A percentile compares a stretch with the other conserved stretches of the same genome.
Conservation (phyloP, 2,888 invertebrate genomes). For the Dryobotodes eremita region DNA sequence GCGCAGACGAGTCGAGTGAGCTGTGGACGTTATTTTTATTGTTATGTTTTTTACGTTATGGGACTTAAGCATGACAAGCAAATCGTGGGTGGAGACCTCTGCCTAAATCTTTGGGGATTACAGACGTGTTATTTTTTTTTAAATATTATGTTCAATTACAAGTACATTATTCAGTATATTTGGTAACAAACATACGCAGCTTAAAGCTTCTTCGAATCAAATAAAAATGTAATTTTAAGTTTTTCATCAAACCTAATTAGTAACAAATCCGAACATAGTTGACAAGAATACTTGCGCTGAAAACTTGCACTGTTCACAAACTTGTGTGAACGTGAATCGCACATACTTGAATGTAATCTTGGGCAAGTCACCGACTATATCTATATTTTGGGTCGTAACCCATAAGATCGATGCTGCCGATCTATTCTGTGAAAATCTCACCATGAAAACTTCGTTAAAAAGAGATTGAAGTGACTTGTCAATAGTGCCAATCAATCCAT, state of each 20-base stretch:
- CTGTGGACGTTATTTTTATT: not conserved
- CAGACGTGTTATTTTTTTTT: not conserved
- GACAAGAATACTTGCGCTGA: slow-evolving; percentile 1
- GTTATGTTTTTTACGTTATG: not conserved
- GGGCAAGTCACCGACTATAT: not conserved
- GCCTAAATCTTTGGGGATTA: not conserved
- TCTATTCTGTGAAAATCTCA: too few relatives aligned
- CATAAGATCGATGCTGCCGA: too few relatives aligned
- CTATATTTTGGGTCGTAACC: too few relatives aligned
- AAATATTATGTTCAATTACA: not conserved
- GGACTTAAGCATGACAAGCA: too few relatives aligned
- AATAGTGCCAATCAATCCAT: too few relatives aligned
- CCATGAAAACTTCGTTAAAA: too few relatives aligned
- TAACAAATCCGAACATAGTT: slow-evolving; percentile 1
- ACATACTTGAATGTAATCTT: slow-evolving; percentile 22
- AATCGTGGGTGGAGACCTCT: not conserved
- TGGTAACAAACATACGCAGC: not conserved
- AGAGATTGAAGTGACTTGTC: too few relatives aligned
- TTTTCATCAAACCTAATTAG: not conserved
- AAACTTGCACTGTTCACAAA: slow-evolving; percentile 22
- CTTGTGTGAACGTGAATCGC: slow-evolving; percentile 1
- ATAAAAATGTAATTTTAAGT: not conserved
- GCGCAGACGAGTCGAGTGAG: not conserved
- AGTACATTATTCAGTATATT: not conserved
- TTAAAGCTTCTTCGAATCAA: not conserved